Percentiles rank a stretch among this genome's conserved stretches.
Conservation (phyloP, 2,797 vertebrate species). For the Cuculus canorus region DNA sequence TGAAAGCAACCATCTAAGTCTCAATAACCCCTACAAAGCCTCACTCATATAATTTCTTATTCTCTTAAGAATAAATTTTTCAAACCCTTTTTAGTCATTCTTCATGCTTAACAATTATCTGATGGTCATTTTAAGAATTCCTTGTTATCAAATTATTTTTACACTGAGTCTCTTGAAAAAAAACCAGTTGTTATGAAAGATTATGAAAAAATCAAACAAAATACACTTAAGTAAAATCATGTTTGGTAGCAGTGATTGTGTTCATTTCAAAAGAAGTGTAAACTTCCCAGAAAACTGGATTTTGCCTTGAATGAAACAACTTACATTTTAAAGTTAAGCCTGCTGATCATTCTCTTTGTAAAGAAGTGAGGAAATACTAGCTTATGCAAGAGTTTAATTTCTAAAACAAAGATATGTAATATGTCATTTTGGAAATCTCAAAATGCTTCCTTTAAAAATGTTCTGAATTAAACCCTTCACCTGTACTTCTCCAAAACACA, state of each 20-base stretch:
- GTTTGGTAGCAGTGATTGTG: not conserved
- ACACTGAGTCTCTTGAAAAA: not conserved
- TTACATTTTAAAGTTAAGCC: not conserved
- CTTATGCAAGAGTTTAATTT: not conserved
- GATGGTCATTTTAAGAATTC: not conserved
- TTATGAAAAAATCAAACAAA: not conserved
- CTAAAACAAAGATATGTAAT: not conserved
- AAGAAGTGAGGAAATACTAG: not conserved
- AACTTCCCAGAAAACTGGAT: not conserved
- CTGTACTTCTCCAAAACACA: not conserved
- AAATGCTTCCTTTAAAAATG: not conserved
- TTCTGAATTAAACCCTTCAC: not conserved
- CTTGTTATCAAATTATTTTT: not conserved
- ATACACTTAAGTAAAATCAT: not conserved
- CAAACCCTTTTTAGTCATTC: not conserved
- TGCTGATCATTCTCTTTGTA: not conserved
- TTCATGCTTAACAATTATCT: not conserved
- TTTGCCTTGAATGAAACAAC: not conserved
- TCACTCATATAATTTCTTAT: not conserved
- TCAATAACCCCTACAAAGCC: not conserved
- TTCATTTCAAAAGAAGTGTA: not conserved
- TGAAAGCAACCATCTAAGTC: not conserved
- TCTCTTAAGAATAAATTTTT: not conserved
- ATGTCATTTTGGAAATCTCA: not conserved
- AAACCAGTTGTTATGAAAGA: not conserved